Evolutionary conservation across 2,888 invertebrate genomes (phyloP), one percentile per base, ranked within the genome.

Genomic region (Xestia c-nigrum): DNA sequence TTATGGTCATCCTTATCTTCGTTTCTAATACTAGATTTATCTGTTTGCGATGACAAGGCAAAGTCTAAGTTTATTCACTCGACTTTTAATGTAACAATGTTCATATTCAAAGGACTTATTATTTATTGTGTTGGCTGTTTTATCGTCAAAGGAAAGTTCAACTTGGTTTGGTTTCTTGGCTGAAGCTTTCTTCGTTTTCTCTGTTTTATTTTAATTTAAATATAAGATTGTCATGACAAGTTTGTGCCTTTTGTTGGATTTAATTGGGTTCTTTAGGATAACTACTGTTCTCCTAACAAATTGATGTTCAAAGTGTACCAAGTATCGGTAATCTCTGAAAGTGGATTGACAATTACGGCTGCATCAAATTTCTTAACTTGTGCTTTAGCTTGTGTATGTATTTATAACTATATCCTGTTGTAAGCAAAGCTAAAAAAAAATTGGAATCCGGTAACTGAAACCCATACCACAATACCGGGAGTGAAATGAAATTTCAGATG

Each of bases 21-120:
- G 47, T 46, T 85, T 85, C 77, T 85, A 85, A 85, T 84, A 85
- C 83, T 82, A 85, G 83, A 84, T 78, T 84, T 84, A 84, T 84
- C 85, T 78, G 21, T 83, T 81, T 38, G 82, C 85, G 83, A 84
- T 84, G 83, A 84, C 83, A 84, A 78, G 85, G 64, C 85, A 70
- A 50, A 85, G 77, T 69, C 83, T 59, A 67, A 70, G 82, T 85
- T 85, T 83, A 81, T 83, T 76, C 74, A 82, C 74, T 65, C 73
- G 72, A 77, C 73, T 83, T 85, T 83, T 85, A 85, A 76, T 85
- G 59, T 70, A 72, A 76, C 83, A 82, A 82, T 59, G 85, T 77
- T 43, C 55, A 72, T 74, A 77, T 68, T 81, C 55, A 73, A 76
- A 70, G 52, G 59, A 71, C 59, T 61, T 67, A 59, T 61, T 74